Conservation (phyloP, 2,113 vertebrate species). For the Semnopithecus entellus region DNA sequence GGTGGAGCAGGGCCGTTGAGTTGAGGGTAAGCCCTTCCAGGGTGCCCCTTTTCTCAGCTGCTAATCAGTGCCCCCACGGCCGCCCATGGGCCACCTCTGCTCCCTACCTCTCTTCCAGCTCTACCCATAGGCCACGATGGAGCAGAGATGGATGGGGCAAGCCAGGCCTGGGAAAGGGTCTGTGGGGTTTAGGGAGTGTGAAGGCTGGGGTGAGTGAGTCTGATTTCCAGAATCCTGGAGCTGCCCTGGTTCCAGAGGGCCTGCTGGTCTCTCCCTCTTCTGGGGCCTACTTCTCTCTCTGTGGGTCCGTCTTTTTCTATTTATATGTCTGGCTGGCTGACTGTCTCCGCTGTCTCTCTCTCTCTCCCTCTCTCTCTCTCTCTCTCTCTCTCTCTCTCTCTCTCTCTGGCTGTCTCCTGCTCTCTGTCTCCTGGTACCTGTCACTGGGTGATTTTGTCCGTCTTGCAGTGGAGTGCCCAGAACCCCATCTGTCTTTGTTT, state of each 20-base stretch:
- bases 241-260: not conserved
- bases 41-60: not conserved
- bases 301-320: rapidly evolving
- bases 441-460: not conserved
- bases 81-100: not conserved
- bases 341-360: no score
- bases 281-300: not conserved
- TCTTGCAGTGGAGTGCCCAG: not conserved
- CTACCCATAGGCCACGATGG: not conserved
- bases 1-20: rapidly evolving
- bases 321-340: rapidly evolving
- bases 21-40: not conserved
- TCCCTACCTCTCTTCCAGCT: no score
- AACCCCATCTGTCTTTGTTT: not conserved
- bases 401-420: not conserved
- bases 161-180: not conserved
- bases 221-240: not conserved
- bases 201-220: not conserved
- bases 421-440: not conserved
- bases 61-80: no score
- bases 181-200: rapidly evolving
- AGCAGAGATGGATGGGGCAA: rapidly evolving
- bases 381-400: no score
- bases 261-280: not conserved
- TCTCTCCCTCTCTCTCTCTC: no score